phyloP scores from a whole-genome alignment of 64 coral and sea anemone species.

The Pocillopora verrucosa region DNA sequence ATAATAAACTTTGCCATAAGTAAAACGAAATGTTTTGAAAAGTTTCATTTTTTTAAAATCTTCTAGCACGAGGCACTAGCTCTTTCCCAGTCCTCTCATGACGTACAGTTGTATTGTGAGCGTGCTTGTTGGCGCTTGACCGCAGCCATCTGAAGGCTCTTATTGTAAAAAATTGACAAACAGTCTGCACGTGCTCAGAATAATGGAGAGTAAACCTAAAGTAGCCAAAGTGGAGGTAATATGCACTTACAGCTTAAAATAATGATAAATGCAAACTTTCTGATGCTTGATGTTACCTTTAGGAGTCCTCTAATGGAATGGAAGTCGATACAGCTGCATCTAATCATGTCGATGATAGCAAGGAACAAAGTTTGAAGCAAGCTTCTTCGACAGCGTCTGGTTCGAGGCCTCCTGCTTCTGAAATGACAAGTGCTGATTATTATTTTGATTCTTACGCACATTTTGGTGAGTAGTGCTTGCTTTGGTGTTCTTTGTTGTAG shows the following conservation, averaged over 20 bases:
- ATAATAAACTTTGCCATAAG: too few species aligned
- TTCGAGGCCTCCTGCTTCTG: slow-evolving; percentile 43
- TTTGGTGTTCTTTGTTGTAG: background rate
- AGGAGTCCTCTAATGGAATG: slow-evolving; percentile 61
- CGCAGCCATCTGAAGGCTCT: slow-evolving; percentile 54
- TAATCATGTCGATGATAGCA: slow-evolving; percentile 20
- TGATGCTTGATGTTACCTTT: slow-evolving; percentile 5
- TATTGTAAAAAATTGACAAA: slow-evolving; percentile 40
- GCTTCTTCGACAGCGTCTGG: slow-evolving; percentile 2
- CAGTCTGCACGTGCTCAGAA: slow-evolving; percentile 48
- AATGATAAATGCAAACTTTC: background rate
- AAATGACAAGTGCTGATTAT: slow-evolving; percentile 99
- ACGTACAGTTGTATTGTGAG: background rate
- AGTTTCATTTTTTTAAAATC: too few species aligned
- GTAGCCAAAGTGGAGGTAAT: slow-evolving; percentile 88
- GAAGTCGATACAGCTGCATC: slow-evolving; percentile 53
- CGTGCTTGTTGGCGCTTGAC: background rate
- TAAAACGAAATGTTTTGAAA: too few species aligned
- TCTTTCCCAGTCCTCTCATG: background rate
- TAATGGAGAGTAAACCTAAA: slow-evolving; percentile 87
- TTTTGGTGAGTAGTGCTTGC: slow-evolving; percentile 77
- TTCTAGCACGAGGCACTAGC: too few species aligned
- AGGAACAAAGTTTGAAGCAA: slow-evolving; percentile 31
- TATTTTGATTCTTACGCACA: slow-evolving; percentile 99
- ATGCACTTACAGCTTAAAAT: background rate